A percentile compares a stretch with the other conserved stretches of the same genome.
phyloP scores from a whole-genome alignment of 2,888 invertebrate genomes.

The Amiota mariae region DNA sequence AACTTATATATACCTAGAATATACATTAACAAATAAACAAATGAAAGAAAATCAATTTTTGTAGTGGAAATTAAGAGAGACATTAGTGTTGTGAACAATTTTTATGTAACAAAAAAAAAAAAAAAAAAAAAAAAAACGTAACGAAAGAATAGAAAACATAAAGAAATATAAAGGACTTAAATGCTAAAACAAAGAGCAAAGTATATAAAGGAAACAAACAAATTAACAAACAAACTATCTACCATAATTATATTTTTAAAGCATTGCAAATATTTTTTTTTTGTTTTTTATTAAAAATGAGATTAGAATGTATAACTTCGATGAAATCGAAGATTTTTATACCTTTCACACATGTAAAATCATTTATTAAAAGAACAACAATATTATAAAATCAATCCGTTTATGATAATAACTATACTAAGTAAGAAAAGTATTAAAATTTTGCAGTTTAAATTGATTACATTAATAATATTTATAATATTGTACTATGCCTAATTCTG shows the following conservation, averaged over 20 bases:
- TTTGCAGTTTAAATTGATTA: too few species aligned
- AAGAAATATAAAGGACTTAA: background rate
- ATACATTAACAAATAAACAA: background rate
- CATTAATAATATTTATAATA: too few species aligned
- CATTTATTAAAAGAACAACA: background rate
- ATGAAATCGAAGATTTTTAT: background rate
- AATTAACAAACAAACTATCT: too few species aligned
- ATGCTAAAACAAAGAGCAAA: background rate
- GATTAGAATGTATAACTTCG: background rate
- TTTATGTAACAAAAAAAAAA: conserved; percentile 1
- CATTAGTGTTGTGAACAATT: conserved; percentile 59
- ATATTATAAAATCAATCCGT: conserved; percentile 1
- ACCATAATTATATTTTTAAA: too few species aligned
- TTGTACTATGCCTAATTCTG: too few species aligned
- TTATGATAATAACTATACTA: too few species aligned
- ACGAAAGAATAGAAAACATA: background rate
- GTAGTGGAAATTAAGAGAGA: conserved; percentile 48
- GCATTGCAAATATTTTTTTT: too few species aligned
- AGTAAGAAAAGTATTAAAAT: too few species aligned
- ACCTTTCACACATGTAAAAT: conserved; percentile 31
- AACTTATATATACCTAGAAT: background rate
- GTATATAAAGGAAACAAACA: background rate
- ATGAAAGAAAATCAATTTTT: conserved; percentile 35
- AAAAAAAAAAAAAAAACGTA: background rate
- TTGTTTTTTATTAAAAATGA: background rate